Percentiles rank a stretch among this genome's conserved stretches.
phyloP scores from a whole-genome alignment of 2,797 vertebrate species.

The Galago senegalensis region DNA sequence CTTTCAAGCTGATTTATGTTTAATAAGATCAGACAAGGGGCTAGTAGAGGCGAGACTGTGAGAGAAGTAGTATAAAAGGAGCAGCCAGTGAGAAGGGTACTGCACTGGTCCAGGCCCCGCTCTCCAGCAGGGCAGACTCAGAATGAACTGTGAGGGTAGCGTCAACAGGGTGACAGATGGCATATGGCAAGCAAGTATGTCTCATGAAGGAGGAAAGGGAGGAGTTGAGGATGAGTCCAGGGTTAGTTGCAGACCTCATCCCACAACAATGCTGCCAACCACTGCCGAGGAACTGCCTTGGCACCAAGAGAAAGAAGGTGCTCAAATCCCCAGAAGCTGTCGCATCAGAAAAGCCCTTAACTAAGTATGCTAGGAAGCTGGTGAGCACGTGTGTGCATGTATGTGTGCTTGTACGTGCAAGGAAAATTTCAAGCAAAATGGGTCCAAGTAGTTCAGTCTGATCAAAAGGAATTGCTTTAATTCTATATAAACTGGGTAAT shows the following conservation, averaged over 20 bases:
- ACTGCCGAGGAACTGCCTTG: not conserved
- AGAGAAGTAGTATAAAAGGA: not conserved
- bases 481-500: not conserved
- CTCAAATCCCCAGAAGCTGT: conserved; percentile 17
- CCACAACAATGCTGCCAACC: not conserved
- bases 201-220: not conserved
- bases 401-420: not conserved
- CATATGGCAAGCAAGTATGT: no score
- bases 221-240: not conserved
- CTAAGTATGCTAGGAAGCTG: not conserved
- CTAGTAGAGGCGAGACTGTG: not conserved
- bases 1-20: not conserved
- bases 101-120: not conserved
- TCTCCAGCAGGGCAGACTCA: not conserved
- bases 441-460: conserved; percentile 26
- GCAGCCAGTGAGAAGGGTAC: not conserved
- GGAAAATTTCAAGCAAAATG: conserved; percentile 26
- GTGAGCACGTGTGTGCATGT: not conserved
- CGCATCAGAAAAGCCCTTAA: conserved; percentile 20
- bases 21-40: not conserved
- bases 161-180: not conserved
- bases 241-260: not conserved
- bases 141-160: not conserved
- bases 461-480: conserved; percentile 56
- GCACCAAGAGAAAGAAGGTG: not conserved